Evolutionary conservation across 2,113 vertebrate species (phyloP).

Genomic region (Sclerurus mexicanus): DNA sequence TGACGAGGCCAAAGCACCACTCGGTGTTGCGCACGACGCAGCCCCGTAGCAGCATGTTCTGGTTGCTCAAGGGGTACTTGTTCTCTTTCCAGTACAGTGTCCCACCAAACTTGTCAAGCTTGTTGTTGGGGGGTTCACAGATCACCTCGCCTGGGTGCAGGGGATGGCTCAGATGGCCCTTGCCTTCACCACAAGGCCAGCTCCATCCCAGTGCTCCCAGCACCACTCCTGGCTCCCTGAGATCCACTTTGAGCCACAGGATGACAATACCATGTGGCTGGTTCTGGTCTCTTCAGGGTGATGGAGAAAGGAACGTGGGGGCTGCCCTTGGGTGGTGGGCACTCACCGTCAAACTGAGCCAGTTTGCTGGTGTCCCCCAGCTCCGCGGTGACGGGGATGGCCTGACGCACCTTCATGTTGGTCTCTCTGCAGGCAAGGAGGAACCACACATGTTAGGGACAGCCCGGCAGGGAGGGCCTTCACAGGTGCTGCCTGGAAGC

Average conservation of each 20-base stretch:
- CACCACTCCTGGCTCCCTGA: background rate
- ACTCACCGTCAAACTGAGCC: conserved; percentile 86
- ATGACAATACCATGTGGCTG: accelerated
- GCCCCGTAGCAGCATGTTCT: conserved; percentile 92
- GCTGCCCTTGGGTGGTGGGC: accelerated
- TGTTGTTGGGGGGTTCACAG: conserved; percentile 95
- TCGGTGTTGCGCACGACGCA: conserved; percentile 95
- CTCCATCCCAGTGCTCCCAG: background rate
- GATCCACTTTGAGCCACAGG: accelerated
- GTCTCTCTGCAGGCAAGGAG: conserved; percentile 81
- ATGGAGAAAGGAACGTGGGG: accelerated
- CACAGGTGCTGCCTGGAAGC: background rate
- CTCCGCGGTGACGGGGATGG: conserved; percentile 85
- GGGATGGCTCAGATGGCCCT: background rate
- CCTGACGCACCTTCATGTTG: conserved; percentile 95
- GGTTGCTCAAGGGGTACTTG: conserved; percentile 87
- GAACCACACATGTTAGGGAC: accelerated
- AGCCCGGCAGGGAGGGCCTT: background rate
- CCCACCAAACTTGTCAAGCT: conserved; percentile 90
- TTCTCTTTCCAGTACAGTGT: conserved; percentile 87
- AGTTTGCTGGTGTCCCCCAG: conserved; percentile 83
- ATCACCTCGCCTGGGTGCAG: conserved; percentile 85
- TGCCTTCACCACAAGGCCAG: background rate
- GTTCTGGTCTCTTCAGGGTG: background rate
- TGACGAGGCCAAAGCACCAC: conserved; percentile 92